A percentile compares a stretch with the other conserved stretches of the same genome.
Conservation (phyloP, 2,888 invertebrate genomes). For the Caenorhabditis sp. region DNA sequence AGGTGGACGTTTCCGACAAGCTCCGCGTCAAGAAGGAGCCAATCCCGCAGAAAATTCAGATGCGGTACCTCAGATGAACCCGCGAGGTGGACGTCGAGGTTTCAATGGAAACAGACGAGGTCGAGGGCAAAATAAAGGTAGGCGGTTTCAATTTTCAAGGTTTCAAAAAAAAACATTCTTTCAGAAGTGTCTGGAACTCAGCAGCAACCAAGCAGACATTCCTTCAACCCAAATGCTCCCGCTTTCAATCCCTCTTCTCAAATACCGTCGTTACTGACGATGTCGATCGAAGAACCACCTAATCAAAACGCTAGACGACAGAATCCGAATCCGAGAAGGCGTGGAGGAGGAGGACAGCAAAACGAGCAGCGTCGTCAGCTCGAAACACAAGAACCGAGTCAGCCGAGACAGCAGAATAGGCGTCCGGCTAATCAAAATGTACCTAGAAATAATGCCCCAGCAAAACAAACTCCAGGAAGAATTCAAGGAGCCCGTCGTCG, state of each 20-base stretch:
- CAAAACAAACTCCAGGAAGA: not conserved
- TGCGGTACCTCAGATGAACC: conserved; percentile 45
- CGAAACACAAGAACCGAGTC: not conserved
- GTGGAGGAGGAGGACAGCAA: conserved; percentile 7
- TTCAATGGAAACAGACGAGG: conserved; percentile 25
- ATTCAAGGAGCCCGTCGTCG: conserved; percentile 27
- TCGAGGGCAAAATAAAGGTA: conserved; percentile 20
- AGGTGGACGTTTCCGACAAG: conserved; percentile 33
- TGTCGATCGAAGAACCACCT: not conserved
- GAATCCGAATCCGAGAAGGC: conserved; percentile 8
- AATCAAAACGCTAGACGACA: conserved; percentile 7
- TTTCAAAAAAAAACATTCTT: not conserved
- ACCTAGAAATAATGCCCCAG: not conserved
- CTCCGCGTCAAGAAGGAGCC: conserved; percentile 33
- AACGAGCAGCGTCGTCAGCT: conserved; percentile 17
- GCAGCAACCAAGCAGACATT: conserved; percentile 11
- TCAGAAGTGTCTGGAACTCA: conserved; percentile 14
- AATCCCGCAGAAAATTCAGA: conserved; percentile 28
- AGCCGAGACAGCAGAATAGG: conserved; percentile 11
- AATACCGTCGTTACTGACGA: not conserved
- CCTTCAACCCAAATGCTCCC: conserved; percentile 62
- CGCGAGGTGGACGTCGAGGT: conserved; percentile 46
- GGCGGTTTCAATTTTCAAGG: not conserved
- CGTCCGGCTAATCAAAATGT: conserved; percentile 13
- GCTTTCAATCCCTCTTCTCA: conserved; percentile 44